These are phyloP conservation scores for Lepidostoma basale DNA, from an alignment of 1,140 invertebrate genomes.

Conservation along the genomic window DNA sequence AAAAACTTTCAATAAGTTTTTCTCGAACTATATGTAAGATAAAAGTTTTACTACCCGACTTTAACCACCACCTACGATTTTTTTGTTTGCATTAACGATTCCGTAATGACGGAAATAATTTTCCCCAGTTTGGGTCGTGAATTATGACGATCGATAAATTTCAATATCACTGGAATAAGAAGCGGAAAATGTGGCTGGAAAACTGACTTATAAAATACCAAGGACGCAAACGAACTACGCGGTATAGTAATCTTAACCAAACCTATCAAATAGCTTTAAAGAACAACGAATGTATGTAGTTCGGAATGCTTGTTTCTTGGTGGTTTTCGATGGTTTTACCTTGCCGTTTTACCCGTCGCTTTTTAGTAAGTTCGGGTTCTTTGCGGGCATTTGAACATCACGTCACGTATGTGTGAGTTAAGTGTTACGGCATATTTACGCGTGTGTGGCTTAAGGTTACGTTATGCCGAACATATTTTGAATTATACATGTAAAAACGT, in stretches of 20 bases:
- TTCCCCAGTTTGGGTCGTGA: conserved; percentile 12
- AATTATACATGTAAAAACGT: background rate
- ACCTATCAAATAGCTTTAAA: no score
- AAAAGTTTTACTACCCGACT: no score
- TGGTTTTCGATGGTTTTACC: no score
- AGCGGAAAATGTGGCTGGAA: conserved; percentile 33
- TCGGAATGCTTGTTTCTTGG: no score
- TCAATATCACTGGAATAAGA: conserved; percentile 39
- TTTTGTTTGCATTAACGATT: conserved; percentile 8
- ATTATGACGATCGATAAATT: conserved; percentile 44
- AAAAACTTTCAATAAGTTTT: no score
- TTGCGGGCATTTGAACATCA: background rate
- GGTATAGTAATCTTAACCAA: no score
- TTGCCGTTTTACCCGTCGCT: no score
- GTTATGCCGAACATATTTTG: background rate
- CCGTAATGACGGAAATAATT: conserved; percentile 35
- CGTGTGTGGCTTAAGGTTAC: background rate
- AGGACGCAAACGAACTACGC: no score
- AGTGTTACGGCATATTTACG: conserved; percentile 2
- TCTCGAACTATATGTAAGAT: no score
- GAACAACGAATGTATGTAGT: no score
- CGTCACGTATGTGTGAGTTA: background rate
- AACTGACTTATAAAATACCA: conserved; percentile 14
- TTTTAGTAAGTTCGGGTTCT: no score
- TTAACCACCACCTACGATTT: no score